Base-by-base conservation (phyloP, 2,113 vertebrate genomes). In the Parotia lawesii region DNA sequence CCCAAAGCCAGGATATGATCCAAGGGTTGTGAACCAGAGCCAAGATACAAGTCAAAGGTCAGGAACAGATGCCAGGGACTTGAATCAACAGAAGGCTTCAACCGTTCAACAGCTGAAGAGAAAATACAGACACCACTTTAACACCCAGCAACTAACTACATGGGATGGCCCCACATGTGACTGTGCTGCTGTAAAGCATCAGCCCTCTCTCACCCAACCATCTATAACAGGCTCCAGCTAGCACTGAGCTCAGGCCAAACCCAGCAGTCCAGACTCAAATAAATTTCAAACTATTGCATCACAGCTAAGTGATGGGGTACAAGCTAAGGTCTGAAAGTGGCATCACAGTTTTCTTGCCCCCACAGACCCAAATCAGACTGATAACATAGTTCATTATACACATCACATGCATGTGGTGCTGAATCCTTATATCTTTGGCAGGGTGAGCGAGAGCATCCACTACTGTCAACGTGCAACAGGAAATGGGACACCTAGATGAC, bases 1-100 rank as follows among this genome's bases (percentile, higher is more conserved):
- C 77, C 33, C 31, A 69, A 33, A 89, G 90, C 85, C 74, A 91
- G 64, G 45, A 50, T 79, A 61, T 38, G 71, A 95, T 95, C 78
- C 78, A 57, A 95, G 23, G 16, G 8, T 66, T 91, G 50, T 62
- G 13, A 83, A 23, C 29, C 53, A 87, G 64, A 90, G 85, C 66
- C 82, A 90, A 89, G 62, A 76, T 69, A 33, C 67, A 91, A 91
- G 78, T 84, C 95, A 96, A 93, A 96, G 95, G 93, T 95, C 87
- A 94, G 58, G 24, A 79, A 76, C 50, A 87, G 82, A 87, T 96
- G 85, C 92, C 92, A 96, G 50, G 28, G 45, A 10, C 81, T 87
- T 72, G 74, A 50, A 94, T 89, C 87, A 87, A 78, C 69, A 84
- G 61, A 54, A 73, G 25, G 18, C 66, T 94, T 93, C 95, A 89